Evolutionary conservation across 2,888 invertebrate species (phyloP).

Genomic region (Sinodicranocentrus sp.): DNA sequence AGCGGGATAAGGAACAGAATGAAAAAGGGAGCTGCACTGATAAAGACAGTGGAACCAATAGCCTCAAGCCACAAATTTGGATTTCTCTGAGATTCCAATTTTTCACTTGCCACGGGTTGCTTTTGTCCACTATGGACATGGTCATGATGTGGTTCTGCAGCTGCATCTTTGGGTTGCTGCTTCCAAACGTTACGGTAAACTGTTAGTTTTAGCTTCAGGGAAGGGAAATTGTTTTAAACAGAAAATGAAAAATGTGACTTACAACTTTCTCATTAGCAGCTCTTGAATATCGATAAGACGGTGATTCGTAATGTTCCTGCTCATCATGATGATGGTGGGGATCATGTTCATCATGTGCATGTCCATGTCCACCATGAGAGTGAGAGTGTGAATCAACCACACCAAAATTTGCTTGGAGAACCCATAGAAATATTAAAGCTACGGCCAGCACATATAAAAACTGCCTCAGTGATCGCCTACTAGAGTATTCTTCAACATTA

Average conservation of each 20-base stretch:
- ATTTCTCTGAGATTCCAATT: conserved; percentile 49
- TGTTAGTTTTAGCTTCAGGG: background rate
- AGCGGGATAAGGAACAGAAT: conserved; percentile 95
- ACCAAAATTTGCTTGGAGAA: conserved; percentile 73
- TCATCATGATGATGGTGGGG: conserved; percentile 78
- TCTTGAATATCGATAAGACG: conserved; percentile 43
- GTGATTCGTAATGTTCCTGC: conserved; percentile 67
- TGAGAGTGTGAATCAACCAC: conserved; percentile 74
- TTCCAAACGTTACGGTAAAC: background rate
- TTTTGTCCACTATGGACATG: background rate
- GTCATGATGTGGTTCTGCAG: background rate
- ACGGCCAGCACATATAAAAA: conserved; percentile 58
- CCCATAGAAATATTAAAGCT: conserved; percentile 73
- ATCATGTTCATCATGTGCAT: conserved; percentile 78
- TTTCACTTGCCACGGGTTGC: too few species aligned
- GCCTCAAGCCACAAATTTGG: conserved; percentile 87
- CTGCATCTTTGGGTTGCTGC: conserved; percentile 7
- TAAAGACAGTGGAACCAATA: conserved; percentile 92
- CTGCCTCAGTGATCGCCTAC: conserved; percentile 1
- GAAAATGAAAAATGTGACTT: conserved; percentile 3
- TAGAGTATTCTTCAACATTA: background rate
- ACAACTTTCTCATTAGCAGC: conserved; percentile 48
- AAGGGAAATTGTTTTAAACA: too few species aligned
- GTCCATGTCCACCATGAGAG: conserved; percentile 66
- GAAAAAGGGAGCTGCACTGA: conserved; percentile 96